Evolutionary conservation across 2,888 invertebrate genomes (phyloP), one percentile per base, ranked within the genome.

Genomic region (Euplagia quadripunctaria): DNA sequence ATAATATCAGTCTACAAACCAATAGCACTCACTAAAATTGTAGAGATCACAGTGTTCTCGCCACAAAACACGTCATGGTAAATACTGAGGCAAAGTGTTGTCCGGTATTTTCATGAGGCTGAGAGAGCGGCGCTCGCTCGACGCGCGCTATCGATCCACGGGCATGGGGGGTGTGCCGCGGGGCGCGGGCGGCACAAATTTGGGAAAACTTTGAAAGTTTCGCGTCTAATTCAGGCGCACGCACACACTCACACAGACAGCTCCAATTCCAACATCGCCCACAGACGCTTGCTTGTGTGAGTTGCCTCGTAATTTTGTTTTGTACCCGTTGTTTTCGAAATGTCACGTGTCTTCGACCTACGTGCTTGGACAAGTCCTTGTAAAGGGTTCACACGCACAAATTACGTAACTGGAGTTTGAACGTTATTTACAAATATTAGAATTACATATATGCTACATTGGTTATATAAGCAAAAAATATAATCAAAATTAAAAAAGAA

Each of bases 201-300:
- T 95, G 95, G 96, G 96, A 96, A 96, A 96, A 96, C 96, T 96
- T 96, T 95, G 95, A 96, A 96, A 96, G 96, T 96, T 96, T 95
- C 94, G 93, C 96, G 95, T 96, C 95, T 96, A 96, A 95, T 96
- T 96, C 96, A 95, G 94, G 96, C 95, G 94, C 95, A 94, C 96
- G 94, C 96, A 96, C 96, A 96, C 95, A 92, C 81, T 80, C 86
- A 86, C 85, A 86, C 84, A 82, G 82, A 76, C 85, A 89, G 90
- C 89, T 90, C 90, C 90, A 72, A 65, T 67, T 70, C 75, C 63
- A 89, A 89, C 90, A 83, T 87, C 89, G 89, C 91, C 93, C 93
- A 92, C 91, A 90, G 83, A 82, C 86, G 82, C 77, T 64, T 69
- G 41, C 52, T n/a, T 31, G 70, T 75, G 67, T 71, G 78, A 81